A percentile compares a stretch with the other conserved stretches of the same genome.
phyloP scores from a whole-genome alignment of 2,113 vertebrate genomes.

The Junco hyemalis region DNA sequence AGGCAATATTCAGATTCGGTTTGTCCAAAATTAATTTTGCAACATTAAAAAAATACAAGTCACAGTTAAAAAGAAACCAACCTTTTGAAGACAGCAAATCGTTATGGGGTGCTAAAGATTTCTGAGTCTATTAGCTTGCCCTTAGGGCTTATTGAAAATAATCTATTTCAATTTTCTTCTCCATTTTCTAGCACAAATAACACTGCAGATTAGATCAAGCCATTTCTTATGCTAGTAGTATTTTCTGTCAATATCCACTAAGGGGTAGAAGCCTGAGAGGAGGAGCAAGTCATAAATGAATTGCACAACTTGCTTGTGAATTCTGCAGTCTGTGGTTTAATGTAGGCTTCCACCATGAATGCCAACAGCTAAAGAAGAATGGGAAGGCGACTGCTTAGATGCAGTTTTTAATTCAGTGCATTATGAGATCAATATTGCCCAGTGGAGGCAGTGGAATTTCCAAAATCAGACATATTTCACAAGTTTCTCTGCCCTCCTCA shows the following conservation, averaged over 20 bases:
- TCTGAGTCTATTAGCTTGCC: slow-evolving; percentile 42
- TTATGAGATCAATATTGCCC: background rate
- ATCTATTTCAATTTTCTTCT: slow-evolving; percentile 22
- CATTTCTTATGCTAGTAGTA: slow-evolving; percentile 61
- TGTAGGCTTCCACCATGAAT: slow-evolving; percentile 2
- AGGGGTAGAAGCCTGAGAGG: background rate
- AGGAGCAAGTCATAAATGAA: background rate
- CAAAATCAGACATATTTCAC: background rate
- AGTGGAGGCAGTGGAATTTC: background rate
- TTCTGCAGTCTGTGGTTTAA: slow-evolving; percentile 56
- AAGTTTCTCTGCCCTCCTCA: background rate
- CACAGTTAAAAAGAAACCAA: background rate
- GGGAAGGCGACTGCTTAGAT: background rate
- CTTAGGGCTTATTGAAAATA: slow-evolving; percentile 46
- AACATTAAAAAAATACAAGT: background rate
- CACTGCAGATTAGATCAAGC: slow-evolving; percentile 44
- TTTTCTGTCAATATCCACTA: slow-evolving; percentile 42
- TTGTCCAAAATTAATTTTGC: slow-evolving; percentile 35
- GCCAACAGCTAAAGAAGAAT: slow-evolving; percentile 12
- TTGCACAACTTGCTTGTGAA: background rate
- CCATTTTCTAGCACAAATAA: slow-evolving; percentile 39
- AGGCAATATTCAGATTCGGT: background rate
- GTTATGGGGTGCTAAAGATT: slow-evolving; percentile 60
- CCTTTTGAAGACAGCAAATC: slow-evolving; percentile 48
- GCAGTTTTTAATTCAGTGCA: background rate